Percentiles rank a stretch among this genome's conserved stretches.
Conservation (phyloP, 1,140 invertebrate genomes). For the Drosophila navojoa region DNA sequence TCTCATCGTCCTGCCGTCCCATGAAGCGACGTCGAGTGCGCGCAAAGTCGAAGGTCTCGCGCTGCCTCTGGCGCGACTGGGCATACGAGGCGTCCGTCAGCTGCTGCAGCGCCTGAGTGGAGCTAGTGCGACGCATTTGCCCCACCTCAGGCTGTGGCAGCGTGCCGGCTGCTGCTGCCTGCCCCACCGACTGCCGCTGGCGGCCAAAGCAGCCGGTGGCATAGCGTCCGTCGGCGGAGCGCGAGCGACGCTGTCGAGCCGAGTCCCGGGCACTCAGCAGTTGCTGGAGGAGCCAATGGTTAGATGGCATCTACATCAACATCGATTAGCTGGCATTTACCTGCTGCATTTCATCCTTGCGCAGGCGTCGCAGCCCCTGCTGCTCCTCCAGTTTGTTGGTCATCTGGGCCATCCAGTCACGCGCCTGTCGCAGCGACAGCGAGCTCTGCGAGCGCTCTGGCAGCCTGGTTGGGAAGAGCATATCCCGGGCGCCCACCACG, state of each 20-base stretch:
- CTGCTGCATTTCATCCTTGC: conserved; percentile 79
- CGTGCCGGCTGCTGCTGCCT: background rate
- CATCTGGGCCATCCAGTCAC: conserved; percentile 76
- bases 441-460: conserved; percentile 80
- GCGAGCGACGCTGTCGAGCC: conserved; percentile 66
- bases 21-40: conserved; percentile 70
- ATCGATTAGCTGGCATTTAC: conserved; percentile 4
- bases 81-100: conserved; percentile 70
- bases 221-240: conserved; percentile 76
- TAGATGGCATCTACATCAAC: background rate
- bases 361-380: conserved; percentile 65
- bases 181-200: conserved; percentile 43
- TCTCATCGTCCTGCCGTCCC: conserved; percentile 61
- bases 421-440: conserved; percentile 68
- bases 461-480: conserved; percentile 60
- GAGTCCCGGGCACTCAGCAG: conserved; percentile 69
- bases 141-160: conserved; percentile 2
- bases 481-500: conserved; percentile 61
- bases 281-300: conserved; percentile 46
- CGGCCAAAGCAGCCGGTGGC: conserved; percentile 70
- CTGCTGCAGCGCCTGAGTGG: conserved; percentile 54
- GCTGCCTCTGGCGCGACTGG: conserved; percentile 67
- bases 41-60: conserved; percentile 65
- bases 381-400: conserved; percentile 78
- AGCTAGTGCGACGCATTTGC: conserved; percentile 50